A percentile compares a stretch with the other conserved stretches of the same genome.
Conservation (phyloP, 2,888 invertebrate genomes). For the Trissonchulus latispiculum region DNA sequence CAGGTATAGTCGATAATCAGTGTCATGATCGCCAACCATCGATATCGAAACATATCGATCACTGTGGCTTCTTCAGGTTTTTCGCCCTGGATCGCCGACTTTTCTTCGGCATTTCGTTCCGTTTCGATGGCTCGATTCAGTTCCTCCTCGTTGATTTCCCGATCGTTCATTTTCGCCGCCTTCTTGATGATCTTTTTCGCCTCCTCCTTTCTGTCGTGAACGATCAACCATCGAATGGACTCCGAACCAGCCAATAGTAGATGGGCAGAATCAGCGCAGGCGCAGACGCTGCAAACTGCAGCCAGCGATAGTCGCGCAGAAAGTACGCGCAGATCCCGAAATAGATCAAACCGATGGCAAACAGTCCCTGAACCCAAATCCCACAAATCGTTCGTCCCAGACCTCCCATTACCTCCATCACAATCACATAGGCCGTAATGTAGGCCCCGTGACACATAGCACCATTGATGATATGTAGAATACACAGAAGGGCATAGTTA, state of each 20-base stretch:
- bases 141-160: not conserved
- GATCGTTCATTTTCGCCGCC: constrained; percentile 12
- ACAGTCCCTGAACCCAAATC: constrained; percentile 16
- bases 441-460: not conserved
- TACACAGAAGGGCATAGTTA: not conserved
- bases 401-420: constrained; percentile 23
- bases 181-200: constrained; percentile 6
- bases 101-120: too few species aligned
- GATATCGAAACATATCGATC: not conserved
- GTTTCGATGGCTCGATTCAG: too few species aligned
- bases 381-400: constrained; percentile 18
- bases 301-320: constrained; percentile 13
- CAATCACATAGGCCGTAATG: constrained; percentile 6
- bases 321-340: constrained; percentile 22
- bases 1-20: constrained; percentile 9
- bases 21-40: not conserved
- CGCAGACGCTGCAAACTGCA: not conserved
- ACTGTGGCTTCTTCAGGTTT: not conserved
- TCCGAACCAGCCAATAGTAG: constrained; percentile 22
- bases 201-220: constrained; percentile 11
- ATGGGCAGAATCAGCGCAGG: constrained; percentile 16
- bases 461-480: not conserved
- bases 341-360: constrained; percentile 18
- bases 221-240: constrained; percentile 22
- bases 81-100: not conserved